Evolutionary conservation across 2,113 vertebrate genomes (phyloP).

Genomic region (Elephantulus edwardii): DNA sequence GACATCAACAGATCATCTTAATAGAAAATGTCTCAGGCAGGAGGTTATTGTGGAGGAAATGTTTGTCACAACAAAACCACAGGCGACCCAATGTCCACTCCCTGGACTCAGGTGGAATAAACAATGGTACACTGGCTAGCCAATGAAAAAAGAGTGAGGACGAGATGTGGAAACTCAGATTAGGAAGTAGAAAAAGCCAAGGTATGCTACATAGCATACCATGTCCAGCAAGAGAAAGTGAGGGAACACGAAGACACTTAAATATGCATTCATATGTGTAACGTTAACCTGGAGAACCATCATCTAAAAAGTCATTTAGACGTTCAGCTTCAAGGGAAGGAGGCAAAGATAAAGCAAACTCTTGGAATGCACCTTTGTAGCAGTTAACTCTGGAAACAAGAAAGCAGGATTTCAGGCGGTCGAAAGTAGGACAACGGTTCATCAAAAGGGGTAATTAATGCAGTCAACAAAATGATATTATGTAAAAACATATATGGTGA

Average conservation of each 20-base stretch:
- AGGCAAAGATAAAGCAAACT: background rate
- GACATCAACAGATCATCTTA: background rate
- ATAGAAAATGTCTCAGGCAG: background rate
- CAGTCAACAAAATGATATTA: too few species aligned
- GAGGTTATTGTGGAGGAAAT: background rate
- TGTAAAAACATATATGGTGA: too few species aligned
- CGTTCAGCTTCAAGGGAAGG: background rate
- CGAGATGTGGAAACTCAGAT: fast-evolving
- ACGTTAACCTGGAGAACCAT: background rate
- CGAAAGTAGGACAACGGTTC: background rate
- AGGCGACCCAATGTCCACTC: background rate
- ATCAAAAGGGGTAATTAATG: background rate
- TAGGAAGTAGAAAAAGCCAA: background rate
- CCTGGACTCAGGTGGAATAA: fast-evolving
- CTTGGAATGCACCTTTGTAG: background rate
- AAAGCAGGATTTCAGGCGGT: background rate
- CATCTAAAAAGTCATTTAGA: background rate
- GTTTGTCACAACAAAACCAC: background rate
- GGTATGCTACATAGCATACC: background rate
- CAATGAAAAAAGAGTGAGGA: background rate
- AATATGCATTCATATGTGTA: background rate
- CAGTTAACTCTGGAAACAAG: background rate
- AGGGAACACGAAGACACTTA: background rate
- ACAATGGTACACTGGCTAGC: too few species aligned
- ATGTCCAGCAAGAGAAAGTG: background rate